Evolutionary conservation across 1,140 invertebrate genomes (phyloP), one percentile per base, ranked within the genome.

Genomic region (Drosophila persimilis): DNA sequence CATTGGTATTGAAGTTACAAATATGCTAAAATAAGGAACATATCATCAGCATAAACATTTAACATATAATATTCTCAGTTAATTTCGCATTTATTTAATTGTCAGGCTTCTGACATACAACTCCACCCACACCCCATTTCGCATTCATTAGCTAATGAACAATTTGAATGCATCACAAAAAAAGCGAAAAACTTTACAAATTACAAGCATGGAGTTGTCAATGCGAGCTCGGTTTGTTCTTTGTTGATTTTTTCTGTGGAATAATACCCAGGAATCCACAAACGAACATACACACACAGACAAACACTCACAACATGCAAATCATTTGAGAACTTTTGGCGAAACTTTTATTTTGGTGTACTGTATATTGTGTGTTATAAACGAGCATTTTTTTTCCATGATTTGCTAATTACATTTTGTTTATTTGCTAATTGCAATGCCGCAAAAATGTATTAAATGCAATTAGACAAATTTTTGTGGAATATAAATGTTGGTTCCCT

Each of bases 361-460:
- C 24, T 24, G 20, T 5, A 3, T 6, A 26, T 4, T 26, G 24
- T 5, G 41, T 59, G 47, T 46, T 46, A 63, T 56, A 56, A 47
- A 9, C 5, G 41, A 24, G 15, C 29, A 47, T 35, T 43, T 79
- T 79, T 78, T 78, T 69, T n/a, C 45, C 45, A 43, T 56, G 48
- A 53, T 41, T 58, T 58, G 56, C 56, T 67, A 48, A 73, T 67
- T 59, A 47, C 35, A 47, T 26, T 41, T 45, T 58, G 58, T 59
- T 70, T 53, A 35, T 75, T 46, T 57, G 47, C 35, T 63, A 77
- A 63, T 71, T 77, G 53, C 48, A 39, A 35, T 50, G 17, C 35
- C 29, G 54, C 65, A 62, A 65, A 69, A 70, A 62, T 39, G 0
- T 24, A 17, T 20, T 20, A 20, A 20, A 20, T 20, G 1, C 20